These are phyloP conservation scores for Saccopteryx leptura DNA, from an alignment of 2,113 vertebrate genomes.

Conservation along the genomic window DNA sequence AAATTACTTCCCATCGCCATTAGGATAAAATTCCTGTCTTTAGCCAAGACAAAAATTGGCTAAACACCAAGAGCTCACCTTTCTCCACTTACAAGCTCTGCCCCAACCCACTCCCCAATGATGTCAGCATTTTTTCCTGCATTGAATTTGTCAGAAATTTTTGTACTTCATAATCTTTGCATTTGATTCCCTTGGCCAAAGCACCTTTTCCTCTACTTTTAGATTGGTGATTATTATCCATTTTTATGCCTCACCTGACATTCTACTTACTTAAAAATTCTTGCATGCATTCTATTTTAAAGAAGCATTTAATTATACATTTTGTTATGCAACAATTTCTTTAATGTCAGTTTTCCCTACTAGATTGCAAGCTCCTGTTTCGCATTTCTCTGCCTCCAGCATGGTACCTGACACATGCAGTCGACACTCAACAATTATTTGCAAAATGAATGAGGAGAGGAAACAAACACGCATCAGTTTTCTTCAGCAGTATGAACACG, in stretches of 20 bases:
- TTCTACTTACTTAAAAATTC: neutral
- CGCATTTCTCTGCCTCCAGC: neutral
- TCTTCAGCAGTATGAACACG: neutral
- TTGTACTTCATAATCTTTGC: neutral
- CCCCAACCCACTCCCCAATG: neutral
- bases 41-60: neutral
- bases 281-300: neutral
- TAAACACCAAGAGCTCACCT: neutral
- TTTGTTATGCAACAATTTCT: neutral
- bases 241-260: neutral
- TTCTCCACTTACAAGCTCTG: fast-evolving
- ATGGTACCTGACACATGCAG: neutral
- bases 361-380: neutral
- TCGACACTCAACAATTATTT: neutral
- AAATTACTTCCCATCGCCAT: neutral
- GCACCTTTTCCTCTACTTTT: neutral
- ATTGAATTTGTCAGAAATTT: neutral
- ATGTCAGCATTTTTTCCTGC: neutral
- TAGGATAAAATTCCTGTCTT: neutral
- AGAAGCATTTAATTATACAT: neutral
- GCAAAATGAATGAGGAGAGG: neutral
- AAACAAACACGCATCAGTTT: neutral
- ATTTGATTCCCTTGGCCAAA: neutral
- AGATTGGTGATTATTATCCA: neutral
- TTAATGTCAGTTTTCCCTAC: neutral